Conservation (phyloP, 2,797 vertebrate genomes). For the Propithecus perrieri region DNA sequence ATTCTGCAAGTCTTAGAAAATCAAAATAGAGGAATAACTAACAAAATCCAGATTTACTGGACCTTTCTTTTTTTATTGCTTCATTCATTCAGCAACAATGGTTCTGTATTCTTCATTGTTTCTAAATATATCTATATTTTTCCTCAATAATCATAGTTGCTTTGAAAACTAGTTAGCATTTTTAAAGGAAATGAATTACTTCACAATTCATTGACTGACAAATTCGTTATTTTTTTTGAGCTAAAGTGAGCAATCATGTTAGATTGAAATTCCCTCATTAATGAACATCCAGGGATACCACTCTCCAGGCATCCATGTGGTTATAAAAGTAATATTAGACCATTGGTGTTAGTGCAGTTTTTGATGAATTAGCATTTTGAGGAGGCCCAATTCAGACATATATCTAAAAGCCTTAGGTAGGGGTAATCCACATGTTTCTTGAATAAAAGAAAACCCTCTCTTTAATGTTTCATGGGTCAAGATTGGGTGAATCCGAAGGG, state of each 20-base stretch:
- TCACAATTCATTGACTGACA: slow-evolving; percentile 13
- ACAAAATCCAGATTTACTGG: neutral
- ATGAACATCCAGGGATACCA: neutral
- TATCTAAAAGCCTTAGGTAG: neutral
- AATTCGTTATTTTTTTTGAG: slow-evolving; percentile 29
- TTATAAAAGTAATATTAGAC: neutral
- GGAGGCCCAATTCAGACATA: neutral
- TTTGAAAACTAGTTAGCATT: slow-evolving; percentile 26
- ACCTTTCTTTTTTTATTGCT: neutral
- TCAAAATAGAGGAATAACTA: slow-evolving; percentile 2
- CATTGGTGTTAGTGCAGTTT: neutral
- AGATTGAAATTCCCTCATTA: slow-evolving; percentile 34
- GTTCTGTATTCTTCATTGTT: neutral
- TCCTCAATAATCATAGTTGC: neutral
- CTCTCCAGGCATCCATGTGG: neutral
- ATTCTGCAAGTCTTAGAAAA: slow-evolving; percentile 46
- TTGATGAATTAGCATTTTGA: slow-evolving; percentile 30
- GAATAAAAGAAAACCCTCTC: neutral
- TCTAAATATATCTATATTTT: neutral
- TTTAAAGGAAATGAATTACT: slow-evolving; percentile 47
- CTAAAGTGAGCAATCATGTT: slow-evolving; percentile 13
- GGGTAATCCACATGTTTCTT: neutral
- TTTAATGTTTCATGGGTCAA: neutral
- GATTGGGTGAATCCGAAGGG: neutral
- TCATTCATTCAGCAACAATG: neutral